These are phyloP conservation scores for Meteorus sp. DNA, from an alignment of 1,140 invertebrate genomes.

Conservation along the genomic window DNA sequence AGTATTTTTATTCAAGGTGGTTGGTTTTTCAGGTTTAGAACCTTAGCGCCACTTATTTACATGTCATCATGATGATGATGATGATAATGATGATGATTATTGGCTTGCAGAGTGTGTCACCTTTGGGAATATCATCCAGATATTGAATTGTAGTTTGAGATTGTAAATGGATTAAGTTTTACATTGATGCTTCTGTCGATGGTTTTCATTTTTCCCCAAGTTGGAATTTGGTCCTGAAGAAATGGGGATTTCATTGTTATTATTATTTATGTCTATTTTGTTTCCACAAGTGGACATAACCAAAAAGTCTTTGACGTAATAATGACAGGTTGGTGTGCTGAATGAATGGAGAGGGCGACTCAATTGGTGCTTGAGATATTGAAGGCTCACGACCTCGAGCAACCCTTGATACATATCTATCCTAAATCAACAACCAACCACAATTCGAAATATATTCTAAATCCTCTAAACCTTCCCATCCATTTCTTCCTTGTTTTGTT, in stretches of 20 bases:
- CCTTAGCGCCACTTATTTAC: conserved; percentile 9
- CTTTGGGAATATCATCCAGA: neutral
- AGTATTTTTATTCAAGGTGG: neutral
- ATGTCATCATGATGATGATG: neutral
- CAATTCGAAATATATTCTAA: too few relatives aligned
- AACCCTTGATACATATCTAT: conserved; percentile 55
- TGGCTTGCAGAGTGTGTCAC: neutral
- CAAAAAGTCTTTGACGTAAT: conserved; percentile 37
- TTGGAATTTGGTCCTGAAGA: too few relatives aligned
- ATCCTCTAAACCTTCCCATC: too few relatives aligned
- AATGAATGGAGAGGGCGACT: conserved; percentile 41
- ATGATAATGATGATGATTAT: too few relatives aligned
- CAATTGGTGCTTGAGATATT: conserved; percentile 52
- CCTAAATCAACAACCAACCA: conserved; percentile 58
- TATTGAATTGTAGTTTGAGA: neutral
- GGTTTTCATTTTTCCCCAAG: neutral
- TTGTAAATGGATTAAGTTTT: neutral
- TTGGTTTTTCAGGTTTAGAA: neutral
- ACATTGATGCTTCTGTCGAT: neutral
- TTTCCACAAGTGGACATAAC: too few relatives aligned
- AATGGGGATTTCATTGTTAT: too few relatives aligned
- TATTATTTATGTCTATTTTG: too few relatives aligned
- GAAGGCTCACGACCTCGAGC: conserved; percentile 48
- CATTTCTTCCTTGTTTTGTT: too few relatives aligned
- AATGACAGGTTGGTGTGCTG: conserved; percentile 42